Evolutionary conservation across 2,113 vertebrate species (phyloP), one percentile per base, ranked within the genome.

Genomic region (Cyanistes caeruleus): DNA sequence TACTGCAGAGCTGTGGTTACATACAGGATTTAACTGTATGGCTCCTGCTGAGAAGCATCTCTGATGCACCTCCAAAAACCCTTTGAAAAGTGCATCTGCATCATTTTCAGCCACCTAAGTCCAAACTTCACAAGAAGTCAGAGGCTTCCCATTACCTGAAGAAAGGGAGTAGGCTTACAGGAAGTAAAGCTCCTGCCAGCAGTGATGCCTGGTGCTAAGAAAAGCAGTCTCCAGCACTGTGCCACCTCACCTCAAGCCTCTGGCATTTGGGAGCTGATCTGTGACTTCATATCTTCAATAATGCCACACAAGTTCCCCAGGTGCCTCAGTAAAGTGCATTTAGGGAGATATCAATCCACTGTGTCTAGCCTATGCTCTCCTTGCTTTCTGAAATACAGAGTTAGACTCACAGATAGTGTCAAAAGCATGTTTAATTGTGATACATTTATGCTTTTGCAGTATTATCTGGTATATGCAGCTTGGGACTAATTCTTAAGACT

Each of bases 201-300:
- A 60, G 17, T 49, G 51, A 21, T 58, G 4, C 2, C 1, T 65
- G 10, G 16, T 43, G 16, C 33, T 60, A 33, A 63, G 41, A 46
- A 55, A 73, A 33, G 33, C 7, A 43, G 7, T 60, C 11, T 60
- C 20, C 49, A 52, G 14, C 10, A 30, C 17, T 15, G 5, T 41
- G 56, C 25, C 52, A 23, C 22, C 13, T 88, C 39, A 51, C 8
- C 20, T 73, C 21, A 60, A 56, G 27, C 13, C 13, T 21, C 64
- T 60, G 43, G 13, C 23, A 15, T 55, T 4, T 79, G 56, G 5
- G 11, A 90, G 7, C 20, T 49, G 43, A 5, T 27, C 33, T 27
- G 5, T 72, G 68, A 27, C 28, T 83, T 80, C 2, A 0, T 16
- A 11, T 21, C 21, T 60, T 68, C 30, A 44, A 0, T 27, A 31